Conservation (phyloP, 2,888 invertebrate species). For the Galerucella nymphaeae region DNA sequence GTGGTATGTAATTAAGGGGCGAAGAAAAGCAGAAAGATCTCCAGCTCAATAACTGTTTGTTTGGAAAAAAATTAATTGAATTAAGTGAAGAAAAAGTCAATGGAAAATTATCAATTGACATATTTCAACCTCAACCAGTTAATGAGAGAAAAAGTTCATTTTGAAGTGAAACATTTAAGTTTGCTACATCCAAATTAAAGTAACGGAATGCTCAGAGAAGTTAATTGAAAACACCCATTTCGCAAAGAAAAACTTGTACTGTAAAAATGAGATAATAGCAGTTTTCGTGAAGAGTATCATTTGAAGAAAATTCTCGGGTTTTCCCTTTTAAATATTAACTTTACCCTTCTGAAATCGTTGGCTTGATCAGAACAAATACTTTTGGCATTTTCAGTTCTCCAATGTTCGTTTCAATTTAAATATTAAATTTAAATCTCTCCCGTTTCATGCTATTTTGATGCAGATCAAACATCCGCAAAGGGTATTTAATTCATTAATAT, state of each 20-base stretch:
- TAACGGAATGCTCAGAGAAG: neutral
- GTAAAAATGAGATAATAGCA: slow-evolving; percentile 29
- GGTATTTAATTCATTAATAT: slow-evolving; percentile 30
- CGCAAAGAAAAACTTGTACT: neutral
- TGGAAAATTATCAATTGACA: too few relatives aligned
- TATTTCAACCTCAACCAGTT: neutral
- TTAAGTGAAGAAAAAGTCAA: too few relatives aligned
- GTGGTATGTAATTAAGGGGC: too few relatives aligned
- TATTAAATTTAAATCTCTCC: slow-evolving; percentile 38
- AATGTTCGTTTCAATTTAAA: slow-evolving; percentile 37
- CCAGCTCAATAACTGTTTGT: too few relatives aligned
- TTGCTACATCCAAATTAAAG: neutral
- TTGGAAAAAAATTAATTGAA: too few relatives aligned
- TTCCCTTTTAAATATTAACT: slow-evolving; percentile 28
- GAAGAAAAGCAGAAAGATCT: too few relatives aligned
- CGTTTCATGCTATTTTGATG: slow-evolving; percentile 26
- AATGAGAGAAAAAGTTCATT: neutral
- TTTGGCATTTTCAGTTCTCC: slow-evolving; percentile 35
- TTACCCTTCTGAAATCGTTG: slow-evolving; percentile 23
- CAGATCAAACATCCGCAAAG: slow-evolving; percentile 22
- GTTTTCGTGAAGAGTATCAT: slow-evolving; percentile 21
- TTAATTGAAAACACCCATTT: neutral
- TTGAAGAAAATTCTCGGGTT: slow-evolving; percentile 13
- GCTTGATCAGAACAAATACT: slow-evolving; percentile 40
- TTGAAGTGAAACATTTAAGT: neutral